phyloP scores from a whole-genome alignment of 2,797 vertebrate genomes.

The Hylomyscus alleni region DNA sequence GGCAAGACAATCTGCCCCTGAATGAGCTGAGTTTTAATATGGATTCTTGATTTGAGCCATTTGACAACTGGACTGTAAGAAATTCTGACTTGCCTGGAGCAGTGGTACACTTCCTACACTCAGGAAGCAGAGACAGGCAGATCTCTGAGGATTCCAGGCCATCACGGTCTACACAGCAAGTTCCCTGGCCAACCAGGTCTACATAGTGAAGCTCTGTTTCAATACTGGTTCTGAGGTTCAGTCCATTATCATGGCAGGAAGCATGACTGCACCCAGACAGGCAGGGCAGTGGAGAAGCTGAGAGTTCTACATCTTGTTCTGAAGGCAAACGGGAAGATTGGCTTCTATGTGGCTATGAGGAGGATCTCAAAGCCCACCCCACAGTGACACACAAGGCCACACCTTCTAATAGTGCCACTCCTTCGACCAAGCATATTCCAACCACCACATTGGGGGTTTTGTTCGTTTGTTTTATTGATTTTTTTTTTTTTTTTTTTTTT shows the following conservation, averaged over 20 bases:
- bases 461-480: background rate
- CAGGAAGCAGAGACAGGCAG: background rate
- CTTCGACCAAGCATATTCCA: too few relatives aligned
- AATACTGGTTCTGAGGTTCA: background rate
- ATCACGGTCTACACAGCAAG: background rate
- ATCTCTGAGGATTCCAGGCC: background rate
- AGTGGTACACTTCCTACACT: rapidly evolving
- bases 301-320: background rate
- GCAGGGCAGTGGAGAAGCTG: background rate
- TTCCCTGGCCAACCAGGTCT: background rate
- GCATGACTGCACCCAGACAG: background rate
- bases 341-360: background rate
- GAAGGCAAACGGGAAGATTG: background rate
- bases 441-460: background rate
- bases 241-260: background rate
- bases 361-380: background rate
- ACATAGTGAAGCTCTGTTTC: too few relatives aligned
- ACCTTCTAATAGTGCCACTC: too few relatives aligned
- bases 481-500: too few relatives aligned
- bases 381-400: background rate
- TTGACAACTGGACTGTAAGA: background rate
- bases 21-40: background rate
- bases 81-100: background rate
- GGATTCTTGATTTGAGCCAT: background rate
- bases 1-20: background rate